These are phyloP conservation scores for Vulpes lagopus DNA, from an alignment of 2,113 vertebrate genomes.

Conservation along the genomic window DNA sequence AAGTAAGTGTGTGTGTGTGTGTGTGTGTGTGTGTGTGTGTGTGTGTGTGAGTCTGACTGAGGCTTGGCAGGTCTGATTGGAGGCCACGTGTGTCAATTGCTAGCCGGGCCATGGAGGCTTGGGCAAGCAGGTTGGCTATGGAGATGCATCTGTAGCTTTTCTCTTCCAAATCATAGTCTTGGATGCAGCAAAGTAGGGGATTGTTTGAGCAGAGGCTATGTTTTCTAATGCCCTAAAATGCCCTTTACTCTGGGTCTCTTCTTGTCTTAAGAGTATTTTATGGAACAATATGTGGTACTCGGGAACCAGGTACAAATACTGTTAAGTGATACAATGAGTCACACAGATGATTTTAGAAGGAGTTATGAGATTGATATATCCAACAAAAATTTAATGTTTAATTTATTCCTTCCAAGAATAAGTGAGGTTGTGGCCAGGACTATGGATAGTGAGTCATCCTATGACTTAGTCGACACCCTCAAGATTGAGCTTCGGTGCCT, in stretches of 20 bases:
- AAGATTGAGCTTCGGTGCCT: neutral
- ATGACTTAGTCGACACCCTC: neutral
- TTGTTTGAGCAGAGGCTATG: neutral
- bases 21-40: neutral
- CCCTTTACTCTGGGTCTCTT: neutral
- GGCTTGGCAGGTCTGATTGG: neutral
- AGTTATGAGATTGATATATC: neutral
- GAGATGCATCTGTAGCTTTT: neutral
- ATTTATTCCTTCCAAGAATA: constrained; percentile 46
- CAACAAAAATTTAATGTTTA: neutral
- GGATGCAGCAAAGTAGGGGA: neutral
- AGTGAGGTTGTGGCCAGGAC: neutral
- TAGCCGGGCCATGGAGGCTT: neutral
- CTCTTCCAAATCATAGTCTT: neutral
- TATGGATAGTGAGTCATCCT: neutral
- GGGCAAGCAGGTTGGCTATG: too few relatives aligned
- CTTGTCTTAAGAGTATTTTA: neutral
- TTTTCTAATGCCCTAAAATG: constrained; percentile 26
- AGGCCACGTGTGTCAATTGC: fast-evolving
- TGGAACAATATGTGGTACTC: neutral
- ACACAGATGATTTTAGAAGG: constrained; percentile 38
- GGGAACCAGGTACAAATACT: neutral
- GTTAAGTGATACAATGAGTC: constrained; percentile 54
- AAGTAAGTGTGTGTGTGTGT: too few relatives aligned
- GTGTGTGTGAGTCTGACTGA: neutral